Base-by-base conservation (phyloP, 2,113 vertebrate species). In the Hepsetus odoe region DNA sequence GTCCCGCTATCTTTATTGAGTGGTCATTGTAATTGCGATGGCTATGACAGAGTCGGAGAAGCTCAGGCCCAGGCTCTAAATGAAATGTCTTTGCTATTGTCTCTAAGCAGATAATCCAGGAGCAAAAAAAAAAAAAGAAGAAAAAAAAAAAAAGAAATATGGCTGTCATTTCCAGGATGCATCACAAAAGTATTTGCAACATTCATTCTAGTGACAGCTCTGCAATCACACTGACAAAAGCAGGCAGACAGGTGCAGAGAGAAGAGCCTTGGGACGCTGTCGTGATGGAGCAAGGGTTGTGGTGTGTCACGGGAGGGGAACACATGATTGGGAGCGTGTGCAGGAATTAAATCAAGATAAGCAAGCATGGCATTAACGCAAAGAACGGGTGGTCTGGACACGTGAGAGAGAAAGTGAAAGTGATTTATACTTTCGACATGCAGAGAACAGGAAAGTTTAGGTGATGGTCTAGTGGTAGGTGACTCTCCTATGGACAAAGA, bases 61-160 rank as follows among this genome's bases (percentile, higher is more conserved):
- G 72, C n/a, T 74, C 42, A 62, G 7, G 53, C 53, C 35, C 20
- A 44, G 24, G 61, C 76, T 74, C 12, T 8, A 59, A 80, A 62
- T 70, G 28, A 69, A 76, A 82, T 55, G 62, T 44, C 53, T 42
- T 74, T 58, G 72, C 26, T 65, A 42, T 53, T 35, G 71, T 69
- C 53, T 74, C 18, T 55, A 46, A 79, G 76, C 46, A 24, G 55
- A 82, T 62, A 42, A 79, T 72, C 67, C 24, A 24, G 5, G 30
- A 20, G 59, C 20, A 5, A 18, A 46, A 5, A 49, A 49, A 42
- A 20, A 2, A 9, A 28, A n/a, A n/a, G n/a, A 24, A n/a, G n/a
- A n/a, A n/a, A n/a, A n/a, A n/a, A n/a, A 5, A 26, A 11, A 4
- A 10, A 69, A 18, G 68, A 68, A 71, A 74, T 38, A 75, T 49